phyloP scores from a whole-genome alignment of 2,797 vertebrate species.

The Nasua narica region DNA sequence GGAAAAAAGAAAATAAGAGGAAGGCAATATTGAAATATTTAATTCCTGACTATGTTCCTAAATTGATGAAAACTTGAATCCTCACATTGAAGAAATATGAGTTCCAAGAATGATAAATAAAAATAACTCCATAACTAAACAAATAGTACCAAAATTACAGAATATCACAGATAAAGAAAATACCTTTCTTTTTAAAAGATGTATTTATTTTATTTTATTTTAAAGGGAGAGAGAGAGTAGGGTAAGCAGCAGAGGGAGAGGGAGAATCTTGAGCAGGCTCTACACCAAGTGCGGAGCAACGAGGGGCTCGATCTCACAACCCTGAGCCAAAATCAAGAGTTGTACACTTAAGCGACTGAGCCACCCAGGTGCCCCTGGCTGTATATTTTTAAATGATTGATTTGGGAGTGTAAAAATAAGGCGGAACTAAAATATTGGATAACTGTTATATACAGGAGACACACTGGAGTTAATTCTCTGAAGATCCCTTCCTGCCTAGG shows the following conservation, averaged over 20 bases:
- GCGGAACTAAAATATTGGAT: neutral
- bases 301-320: too few species aligned
- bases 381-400: neutral
- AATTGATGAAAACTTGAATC: neutral
- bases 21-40: neutral
- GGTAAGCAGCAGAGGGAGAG: too few species aligned
- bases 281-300: too few species aligned
- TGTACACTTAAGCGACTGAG: too few species aligned
- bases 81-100: neutral
- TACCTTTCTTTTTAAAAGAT: neutral
- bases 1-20: neutral
- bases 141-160: neutral
- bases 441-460: neutral
- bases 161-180: neutral
- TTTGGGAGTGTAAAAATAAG: neutral
- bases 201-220: too few species aligned
- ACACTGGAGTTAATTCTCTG: neutral
- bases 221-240: too few species aligned
- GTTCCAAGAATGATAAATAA: neutral
- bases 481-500: neutral
- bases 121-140: neutral
- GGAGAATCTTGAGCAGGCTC: too few species aligned
- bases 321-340: too few species aligned
- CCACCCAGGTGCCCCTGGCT: neutral
- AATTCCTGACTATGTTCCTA: neutral